These are phyloP conservation scores for Australoheros facetus DNA, from an alignment of 2,797 vertebrate genomes.

Conservation along the genomic window DNA sequence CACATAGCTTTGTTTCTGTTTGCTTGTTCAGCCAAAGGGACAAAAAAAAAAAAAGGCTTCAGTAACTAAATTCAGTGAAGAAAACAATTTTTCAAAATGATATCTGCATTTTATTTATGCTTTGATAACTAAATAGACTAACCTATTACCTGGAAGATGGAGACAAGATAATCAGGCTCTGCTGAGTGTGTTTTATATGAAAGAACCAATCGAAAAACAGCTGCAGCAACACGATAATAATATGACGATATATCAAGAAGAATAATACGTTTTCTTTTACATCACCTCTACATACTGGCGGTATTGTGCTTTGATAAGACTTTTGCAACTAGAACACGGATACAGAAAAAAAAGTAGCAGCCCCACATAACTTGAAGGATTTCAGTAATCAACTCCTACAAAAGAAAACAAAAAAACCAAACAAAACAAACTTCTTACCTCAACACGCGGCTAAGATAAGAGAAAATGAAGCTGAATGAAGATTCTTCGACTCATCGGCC, in stretches of 20 bases:
- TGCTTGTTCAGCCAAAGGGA: conserved; percentile 19
- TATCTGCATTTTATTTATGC: conserved; percentile 83
- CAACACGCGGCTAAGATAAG: conserved; percentile 29
- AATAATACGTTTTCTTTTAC: conserved; percentile 80
- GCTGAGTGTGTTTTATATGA: conserved; percentile 71
- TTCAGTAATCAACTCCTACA: conserved; percentile 36
- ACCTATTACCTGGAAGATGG: conserved; percentile 76
- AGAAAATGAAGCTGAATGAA: conserved; percentile 49
- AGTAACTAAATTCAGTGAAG: conserved; percentile 35
- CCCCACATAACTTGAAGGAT: conserved; percentile 63
- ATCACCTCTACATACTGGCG: conserved; percentile 82
- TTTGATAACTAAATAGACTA: conserved; percentile 83
- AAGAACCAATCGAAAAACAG: conserved; percentile 64
- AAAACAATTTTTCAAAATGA: conserved; percentile 72
- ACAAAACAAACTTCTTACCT: conserved; percentile 11
- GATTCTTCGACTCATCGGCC: conserved; percentile 20
- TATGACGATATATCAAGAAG: conserved; percentile 81
- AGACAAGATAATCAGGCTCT: conserved; percentile 79
- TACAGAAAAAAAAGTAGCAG: conserved; percentile 68
- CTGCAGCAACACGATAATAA: conserved; percentile 74
- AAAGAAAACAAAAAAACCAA: background rate
- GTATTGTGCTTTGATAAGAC: conserved; percentile 86
- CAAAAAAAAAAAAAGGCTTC: conserved; percentile 5
- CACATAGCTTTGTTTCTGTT: conserved; percentile 29
- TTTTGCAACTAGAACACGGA: conserved; percentile 79